A percentile compares a stretch with the other conserved stretches of the same genome.
phyloP scores from a whole-genome alignment of 2,888 invertebrate species.

The Cephus nigrinus region DNA sequence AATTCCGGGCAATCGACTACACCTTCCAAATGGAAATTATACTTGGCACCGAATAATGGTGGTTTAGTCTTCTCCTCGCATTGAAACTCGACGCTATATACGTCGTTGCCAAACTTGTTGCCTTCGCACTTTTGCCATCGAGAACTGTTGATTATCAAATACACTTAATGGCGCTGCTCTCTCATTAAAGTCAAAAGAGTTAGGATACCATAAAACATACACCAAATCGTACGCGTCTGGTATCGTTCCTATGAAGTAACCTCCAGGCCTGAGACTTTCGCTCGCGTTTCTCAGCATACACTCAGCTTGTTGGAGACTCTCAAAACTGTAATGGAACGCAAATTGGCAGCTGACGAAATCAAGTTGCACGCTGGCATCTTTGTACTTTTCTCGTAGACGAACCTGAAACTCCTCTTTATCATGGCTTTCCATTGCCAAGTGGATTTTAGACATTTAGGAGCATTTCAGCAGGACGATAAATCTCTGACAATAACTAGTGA shows the following conservation, averaged over 20 bases:
- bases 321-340: conserved; percentile 97
- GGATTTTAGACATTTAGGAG: conserved; percentile 24
- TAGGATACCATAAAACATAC: conserved; percentile 63
- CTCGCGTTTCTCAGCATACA: conserved; percentile 93
- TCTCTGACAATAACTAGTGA: background rate
- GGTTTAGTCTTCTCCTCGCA: conserved; percentile 74
- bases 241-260: conserved; percentile 96
- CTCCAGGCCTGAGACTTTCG: conserved; percentile 88
- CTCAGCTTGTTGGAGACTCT: conserved; percentile 87
- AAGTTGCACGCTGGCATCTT: conserved; percentile 81
- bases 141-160: conserved; percentile 51
- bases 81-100: conserved; percentile 80
- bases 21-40: conserved; percentile 94
- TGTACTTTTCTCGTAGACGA: conserved; percentile 79
- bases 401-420: conserved; percentile 61
- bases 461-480: conserved; percentile 7
- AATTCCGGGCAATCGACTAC: conserved; percentile 99
- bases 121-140: conserved; percentile 72
- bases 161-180: background rate
- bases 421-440: conserved; percentile 37
- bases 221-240: conserved; percentile 95
- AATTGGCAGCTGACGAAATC: conserved; percentile 98
- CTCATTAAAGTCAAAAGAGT: background rate
- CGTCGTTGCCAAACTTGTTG: conserved; percentile 80
- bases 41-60: conserved; percentile 94